Evolutionary conservation across 2,113 vertebrate genomes (phyloP), one percentile per base, ranked within the genome.

Genomic region (Trachemys scripta): DNA sequence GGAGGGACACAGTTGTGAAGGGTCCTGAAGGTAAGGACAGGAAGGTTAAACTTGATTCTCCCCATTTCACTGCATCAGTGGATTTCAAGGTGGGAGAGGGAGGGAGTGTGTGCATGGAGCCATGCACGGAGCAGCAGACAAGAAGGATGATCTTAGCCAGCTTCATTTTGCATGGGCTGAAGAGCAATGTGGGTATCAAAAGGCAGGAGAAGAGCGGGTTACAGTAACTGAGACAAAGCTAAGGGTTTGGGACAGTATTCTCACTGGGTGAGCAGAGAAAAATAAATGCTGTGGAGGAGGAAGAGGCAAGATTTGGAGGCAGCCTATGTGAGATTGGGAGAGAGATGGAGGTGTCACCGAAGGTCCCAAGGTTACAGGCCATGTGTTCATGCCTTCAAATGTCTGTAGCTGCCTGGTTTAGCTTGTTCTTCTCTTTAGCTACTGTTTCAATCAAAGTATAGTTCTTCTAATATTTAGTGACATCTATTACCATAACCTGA

Each of bases 281-380:
- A 53, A 38, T 54, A 24, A 25, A 14, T 59, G 2, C n/a, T 54
- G 1, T 31, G n/a, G 27, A 56, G 53, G 53, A 16, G 25, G 20
- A 90, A 82, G 49, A 84, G 90, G 2, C 2, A 25, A 50, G 45
- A 80, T 1, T 0, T 10, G 49, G 11, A 24, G 88, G 79, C 11
- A 11, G 1, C 82, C 3, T 42, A 0, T 25, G 12, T 54, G 69
- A 5, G 19, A 22, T 75, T 31, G 54, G 62, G 38, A 79, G 13
- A 5, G 85, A 51, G 19, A 6, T 12, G 91, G 38, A 45, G 1
- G 8, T 14, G 3, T 89, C 2, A 49, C 6, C 51, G 49, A 59
- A 10, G 10, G 42, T 83, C 80, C 75, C 5, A 0, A 35, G 24
- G 1, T n/a, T 72, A 22, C 0, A 0, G 65, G 31, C 2, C 54